Percentiles rank a stretch among this genome's conserved stretches.
These are phyloP conservation scores for Drosophila pruinosa DNA, from an alignment of 1,140 invertebrate species.

Conservation along the genomic window DNA sequence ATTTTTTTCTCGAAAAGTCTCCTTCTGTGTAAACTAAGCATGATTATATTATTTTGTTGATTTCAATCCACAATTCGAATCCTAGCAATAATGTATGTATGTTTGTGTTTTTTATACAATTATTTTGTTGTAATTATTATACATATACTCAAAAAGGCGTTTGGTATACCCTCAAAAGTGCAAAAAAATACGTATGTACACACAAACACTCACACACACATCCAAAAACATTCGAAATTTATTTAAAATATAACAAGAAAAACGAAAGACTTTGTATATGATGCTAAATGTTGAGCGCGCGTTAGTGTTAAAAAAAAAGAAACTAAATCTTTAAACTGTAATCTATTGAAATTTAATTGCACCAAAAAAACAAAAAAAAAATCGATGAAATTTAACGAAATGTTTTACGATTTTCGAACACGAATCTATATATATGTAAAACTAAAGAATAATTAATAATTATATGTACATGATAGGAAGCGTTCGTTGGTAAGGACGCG, in stretches of 20 bases:
- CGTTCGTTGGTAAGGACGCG: constrained; percentile 56
- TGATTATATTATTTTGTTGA: constrained; percentile 52
- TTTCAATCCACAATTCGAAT: constrained; percentile 49
- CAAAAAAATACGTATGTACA: constrained; percentile 46
- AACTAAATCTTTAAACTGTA: constrained; percentile 48
- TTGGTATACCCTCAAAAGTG: constrained; percentile 56
- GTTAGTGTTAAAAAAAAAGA: constrained; percentile 54
- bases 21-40: constrained; percentile 29
- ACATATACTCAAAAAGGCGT: constrained; percentile 57
- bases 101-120: constrained; percentile 43
- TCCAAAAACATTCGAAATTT: constrained; percentile 57
- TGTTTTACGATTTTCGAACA: constrained; percentile 65
- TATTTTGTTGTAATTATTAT: constrained; percentile 68
- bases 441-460: constrained; percentile 21
- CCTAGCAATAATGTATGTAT: constrained; percentile 60
- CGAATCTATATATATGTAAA: constrained; percentile 37
- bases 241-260: constrained; percentile 54
- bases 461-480: constrained; percentile 64
- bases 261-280: constrained; percentile 79
- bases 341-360: constrained; percentile 77
- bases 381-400: constrained; percentile 23
- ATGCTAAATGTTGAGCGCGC: constrained; percentile 66
- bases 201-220: constrained; percentile 6
- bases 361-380: constrained; percentile 60
- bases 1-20: constrained; percentile 29